Percentiles rank a stretch among this genome's conserved stretches.
Conservation (phyloP, 1,140 invertebrate species). For the Adoxophyes honmai region DNA sequence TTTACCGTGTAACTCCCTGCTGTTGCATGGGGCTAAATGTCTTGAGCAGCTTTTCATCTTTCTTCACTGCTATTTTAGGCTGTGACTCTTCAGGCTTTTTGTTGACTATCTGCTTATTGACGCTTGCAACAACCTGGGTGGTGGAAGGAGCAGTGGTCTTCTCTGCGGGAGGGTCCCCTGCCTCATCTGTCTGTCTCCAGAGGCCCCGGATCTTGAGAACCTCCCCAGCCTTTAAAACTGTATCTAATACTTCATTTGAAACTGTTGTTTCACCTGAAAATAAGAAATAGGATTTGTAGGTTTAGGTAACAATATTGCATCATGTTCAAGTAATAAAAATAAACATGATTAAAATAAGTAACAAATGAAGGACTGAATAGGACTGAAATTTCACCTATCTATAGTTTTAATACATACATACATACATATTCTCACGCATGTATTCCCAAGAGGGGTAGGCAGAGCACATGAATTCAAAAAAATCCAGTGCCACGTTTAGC, state of each 20-base stretch:
- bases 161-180: slow-evolving; percentile 45
- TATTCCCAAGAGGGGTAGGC: too few species aligned
- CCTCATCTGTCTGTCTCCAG: slow-evolving; percentile 80
- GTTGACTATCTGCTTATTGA: slow-evolving; percentile 37
- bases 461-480: too few species aligned
- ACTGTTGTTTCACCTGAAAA: slow-evolving; percentile 87
- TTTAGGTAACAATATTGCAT: too few species aligned
- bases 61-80: slow-evolving; percentile 68
- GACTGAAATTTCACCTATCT: too few species aligned
- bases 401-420: too few species aligned
- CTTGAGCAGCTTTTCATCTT: slow-evolving; percentile 73
- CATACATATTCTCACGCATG: too few species aligned
- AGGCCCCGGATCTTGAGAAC: slow-evolving; percentile 86
- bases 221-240: slow-evolving; percentile 87
- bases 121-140: slow-evolving; percentile 23
- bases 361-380: too few species aligned
- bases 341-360: too few species aligned
- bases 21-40: slow-evolving; percentile 59
- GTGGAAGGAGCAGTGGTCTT: slow-evolving; percentile 39
- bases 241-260: slow-evolving; percentile 88
- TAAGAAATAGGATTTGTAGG: too few species aligned
- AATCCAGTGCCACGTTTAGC: too few species aligned
- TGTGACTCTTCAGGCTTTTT: slow-evolving; percentile 60
- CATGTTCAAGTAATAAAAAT: too few species aligned
- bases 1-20: slow-evolving; percentile 47